These are phyloP conservation scores for Capitulum mitella DNA, from an alignment of 2,888 invertebrate species.

Conservation along the genomic window DNA sequence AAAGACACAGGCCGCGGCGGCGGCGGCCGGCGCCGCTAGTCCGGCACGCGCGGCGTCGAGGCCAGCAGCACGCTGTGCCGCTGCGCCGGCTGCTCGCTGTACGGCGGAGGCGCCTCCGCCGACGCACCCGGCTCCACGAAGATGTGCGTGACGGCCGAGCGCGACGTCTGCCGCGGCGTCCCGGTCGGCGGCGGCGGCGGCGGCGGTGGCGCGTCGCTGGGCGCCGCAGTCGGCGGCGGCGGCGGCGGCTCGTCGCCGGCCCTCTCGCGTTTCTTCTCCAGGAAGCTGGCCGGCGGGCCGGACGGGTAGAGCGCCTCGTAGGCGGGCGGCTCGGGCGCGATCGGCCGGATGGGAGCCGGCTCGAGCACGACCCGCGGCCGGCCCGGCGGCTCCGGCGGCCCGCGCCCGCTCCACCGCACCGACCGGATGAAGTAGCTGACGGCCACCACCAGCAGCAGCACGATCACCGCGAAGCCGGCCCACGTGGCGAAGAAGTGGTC, in stretches of 20 bases:
- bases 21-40: neutral
- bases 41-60: neutral
- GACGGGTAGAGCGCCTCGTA: constrained; percentile 16
- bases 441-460: constrained; percentile 18
- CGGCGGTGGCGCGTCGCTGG: neutral
- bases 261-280: constrained; percentile 12
- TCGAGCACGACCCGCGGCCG: neutral
- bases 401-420: constrained; percentile 1
- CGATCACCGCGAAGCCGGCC: constrained; percentile 18
- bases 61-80: constrained; percentile 17
- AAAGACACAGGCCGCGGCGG: too few species aligned
- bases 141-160: constrained; percentile 3
- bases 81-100: constrained; percentile 11
- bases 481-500: constrained; percentile 20
- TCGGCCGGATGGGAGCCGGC: neutral
- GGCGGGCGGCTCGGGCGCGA: constrained; percentile 9
- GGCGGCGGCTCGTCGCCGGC: neutral
- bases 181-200: neutral
- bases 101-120: constrained; percentile 10
- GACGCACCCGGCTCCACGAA: neutral
- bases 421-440: constrained; percentile 22
- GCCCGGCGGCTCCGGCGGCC: neutral
- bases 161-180: neutral
- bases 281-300: neutral
- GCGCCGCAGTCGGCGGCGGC: neutral